These are phyloP conservation scores for Eupristina koningsbergeri DNA, from an alignment of 1,140 invertebrate species.

Conservation along the genomic window DNA sequence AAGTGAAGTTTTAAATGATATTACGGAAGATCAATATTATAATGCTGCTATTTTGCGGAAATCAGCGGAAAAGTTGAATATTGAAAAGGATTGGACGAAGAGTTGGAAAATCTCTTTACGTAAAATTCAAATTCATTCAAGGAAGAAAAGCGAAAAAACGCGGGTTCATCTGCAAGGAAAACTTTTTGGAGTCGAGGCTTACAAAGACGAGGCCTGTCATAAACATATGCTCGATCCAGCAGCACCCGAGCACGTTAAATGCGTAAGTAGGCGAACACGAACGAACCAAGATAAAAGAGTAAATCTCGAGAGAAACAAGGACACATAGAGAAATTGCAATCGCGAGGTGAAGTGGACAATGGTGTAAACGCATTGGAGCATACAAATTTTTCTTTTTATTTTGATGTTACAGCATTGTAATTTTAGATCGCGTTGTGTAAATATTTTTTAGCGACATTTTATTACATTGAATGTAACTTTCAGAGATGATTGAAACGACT, in stretches of 20 bases:
- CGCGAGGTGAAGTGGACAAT: constrained; percentile 4
- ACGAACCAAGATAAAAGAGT: constrained; percentile 28
- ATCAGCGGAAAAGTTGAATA: too few relatives aligned
- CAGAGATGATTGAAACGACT: constrained; percentile 20
- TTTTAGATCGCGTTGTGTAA: not conserved
- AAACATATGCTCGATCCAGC: constrained; percentile 22
- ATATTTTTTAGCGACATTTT: constrained; percentile 3
- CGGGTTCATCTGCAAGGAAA: not conserved
- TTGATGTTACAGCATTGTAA: constrained; percentile 6
- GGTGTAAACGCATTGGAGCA: not conserved
- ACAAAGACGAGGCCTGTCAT: constrained; percentile 38
- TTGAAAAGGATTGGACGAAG: too few relatives aligned
- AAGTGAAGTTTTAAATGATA: too few relatives aligned
- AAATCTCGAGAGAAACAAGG: not conserved
- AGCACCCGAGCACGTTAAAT: constrained; percentile 33
- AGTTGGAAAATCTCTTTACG: too few relatives aligned
- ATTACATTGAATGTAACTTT: not conserved
- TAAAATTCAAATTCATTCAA: not conserved
- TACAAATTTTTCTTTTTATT: not conserved
- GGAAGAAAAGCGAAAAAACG: not conserved
- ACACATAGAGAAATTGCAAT: constrained; percentile 12
- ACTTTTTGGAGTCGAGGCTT: not conserved
- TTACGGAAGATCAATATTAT: too few relatives aligned
- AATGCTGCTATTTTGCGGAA: too few relatives aligned
- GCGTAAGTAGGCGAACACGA: constrained; percentile 45